A percentile compares a stretch with the other conserved stretches of the same genome.
Conservation (phyloP, 2,797 vertebrate genomes). For the Characodon lateralis region DNA sequence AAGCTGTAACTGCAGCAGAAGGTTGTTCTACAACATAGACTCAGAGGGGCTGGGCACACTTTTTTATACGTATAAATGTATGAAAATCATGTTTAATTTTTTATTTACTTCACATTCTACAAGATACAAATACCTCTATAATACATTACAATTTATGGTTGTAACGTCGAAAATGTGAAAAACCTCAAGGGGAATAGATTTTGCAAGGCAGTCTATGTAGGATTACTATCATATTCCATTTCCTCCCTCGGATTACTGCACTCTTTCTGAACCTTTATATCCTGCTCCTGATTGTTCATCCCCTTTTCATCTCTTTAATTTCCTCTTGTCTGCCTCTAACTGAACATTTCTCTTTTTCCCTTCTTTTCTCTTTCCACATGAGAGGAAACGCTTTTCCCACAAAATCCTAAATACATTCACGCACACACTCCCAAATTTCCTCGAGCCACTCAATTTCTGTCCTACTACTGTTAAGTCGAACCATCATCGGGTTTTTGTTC, state of each 20-base stretch:
- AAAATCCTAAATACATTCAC: slow-evolving; percentile 10
- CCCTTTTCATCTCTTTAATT: slow-evolving; percentile 56
- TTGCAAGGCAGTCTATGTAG: neutral
- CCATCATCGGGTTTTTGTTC: neutral
- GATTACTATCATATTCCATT: neutral
- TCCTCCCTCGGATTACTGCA: neutral
- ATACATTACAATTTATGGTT: neutral
- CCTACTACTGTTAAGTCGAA: neutral
- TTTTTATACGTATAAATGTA: neutral
- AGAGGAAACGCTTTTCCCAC: slow-evolving; percentile 41
- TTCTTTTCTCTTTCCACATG: slow-evolving; percentile 11
- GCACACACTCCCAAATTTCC: neutral
- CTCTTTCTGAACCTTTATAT: neutral
- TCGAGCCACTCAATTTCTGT: neutral
- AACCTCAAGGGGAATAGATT: neutral
- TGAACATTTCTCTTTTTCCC: slow-evolving; percentile 17
- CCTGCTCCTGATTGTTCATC: slow-evolving; percentile 32
- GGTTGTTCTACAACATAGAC: neutral
- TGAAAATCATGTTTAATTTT: neutral
- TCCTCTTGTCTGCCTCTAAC: slow-evolving; percentile 52
- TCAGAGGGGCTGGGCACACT: neutral
- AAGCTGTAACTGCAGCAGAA: neutral
- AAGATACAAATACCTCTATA: neutral
- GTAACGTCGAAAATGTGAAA: neutral
- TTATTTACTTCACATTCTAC: no score